Conservation (phyloP, 2,113 vertebrate species). For the Chloropsis cyanopogon region DNA sequence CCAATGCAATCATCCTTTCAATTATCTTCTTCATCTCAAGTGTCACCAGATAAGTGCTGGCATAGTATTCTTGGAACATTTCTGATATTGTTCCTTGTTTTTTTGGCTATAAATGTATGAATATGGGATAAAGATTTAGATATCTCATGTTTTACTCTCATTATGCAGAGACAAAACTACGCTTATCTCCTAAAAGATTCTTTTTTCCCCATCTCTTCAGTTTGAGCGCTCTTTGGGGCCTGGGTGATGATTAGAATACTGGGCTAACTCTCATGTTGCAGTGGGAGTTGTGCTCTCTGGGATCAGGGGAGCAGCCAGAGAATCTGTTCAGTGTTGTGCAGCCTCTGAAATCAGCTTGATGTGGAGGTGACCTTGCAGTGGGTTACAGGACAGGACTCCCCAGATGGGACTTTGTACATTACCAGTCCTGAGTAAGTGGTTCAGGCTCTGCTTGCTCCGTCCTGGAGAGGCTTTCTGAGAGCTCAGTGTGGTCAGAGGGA, state of each 20-base stretch:
- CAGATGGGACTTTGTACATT: background rate
- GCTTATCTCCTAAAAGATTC: constrained; percentile 15
- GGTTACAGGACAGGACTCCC: background rate
- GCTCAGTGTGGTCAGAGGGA: background rate
- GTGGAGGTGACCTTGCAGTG: background rate
- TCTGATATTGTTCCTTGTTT: constrained; percentile 53
- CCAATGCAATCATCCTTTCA: constrained; percentile 63
- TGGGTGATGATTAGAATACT: background rate
- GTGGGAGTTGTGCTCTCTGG: background rate
- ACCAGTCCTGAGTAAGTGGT: background rate
- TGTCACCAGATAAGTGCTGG: constrained; percentile 63
- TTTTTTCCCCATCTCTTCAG: background rate
- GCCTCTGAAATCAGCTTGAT: background rate
- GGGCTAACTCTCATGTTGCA: background rate
- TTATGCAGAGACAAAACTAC: constrained; percentile 8
- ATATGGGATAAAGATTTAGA: constrained; percentile 43
- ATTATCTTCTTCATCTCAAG: constrained; percentile 69
- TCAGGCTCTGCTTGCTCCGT: background rate
- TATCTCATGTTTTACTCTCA: constrained; percentile 37
- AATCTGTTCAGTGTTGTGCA: background rate
- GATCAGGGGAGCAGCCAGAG: background rate
- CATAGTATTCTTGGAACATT: constrained; percentile 55
- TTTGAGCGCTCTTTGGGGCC: background rate
- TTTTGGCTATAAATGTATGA: constrained; percentile 55
- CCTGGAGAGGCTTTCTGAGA: background rate